Evolutionary conservation across 2,888 invertebrate species (phyloP).

Genomic region (Octodonta nipae): DNA sequence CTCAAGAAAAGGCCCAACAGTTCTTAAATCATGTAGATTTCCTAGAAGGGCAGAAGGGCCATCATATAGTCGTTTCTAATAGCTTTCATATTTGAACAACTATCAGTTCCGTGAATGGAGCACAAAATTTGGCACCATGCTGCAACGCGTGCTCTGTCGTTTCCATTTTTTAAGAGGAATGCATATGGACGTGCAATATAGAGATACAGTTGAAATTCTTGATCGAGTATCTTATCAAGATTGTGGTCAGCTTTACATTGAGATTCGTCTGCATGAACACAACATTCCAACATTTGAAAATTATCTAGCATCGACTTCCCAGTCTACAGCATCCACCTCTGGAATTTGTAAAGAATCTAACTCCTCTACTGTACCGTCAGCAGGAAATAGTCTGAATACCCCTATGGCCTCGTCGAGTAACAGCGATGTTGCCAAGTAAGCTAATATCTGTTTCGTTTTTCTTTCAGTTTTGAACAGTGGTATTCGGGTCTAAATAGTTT

Average conservation of each 20-base stretch:
- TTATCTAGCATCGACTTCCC: constrained; percentile 38
- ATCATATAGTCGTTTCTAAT: constrained; percentile 45
- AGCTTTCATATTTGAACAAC: constrained; percentile 40
- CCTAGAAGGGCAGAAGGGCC: constrained; percentile 38
- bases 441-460: constrained; percentile 38
- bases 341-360: constrained; percentile 23
- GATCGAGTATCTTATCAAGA: constrained; percentile 31
- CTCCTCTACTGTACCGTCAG: constrained; percentile 30
- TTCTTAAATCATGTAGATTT: constrained; percentile 35
- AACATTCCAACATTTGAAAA: constrained; percentile 28
- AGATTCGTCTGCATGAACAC: constrained; percentile 21
- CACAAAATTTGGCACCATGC: constrained; percentile 41
- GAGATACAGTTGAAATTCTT: constrained; percentile 39
- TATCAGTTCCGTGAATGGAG: constrained; percentile 32
- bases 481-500: constrained; percentile 40
- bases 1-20: constrained; percentile 38
- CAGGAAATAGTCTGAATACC: constrained; percentile 30
- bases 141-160: constrained; percentile 36
- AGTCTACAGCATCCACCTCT: constrained; percentile 29
- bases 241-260: constrained; percentile 29
- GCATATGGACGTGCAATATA: constrained; percentile 38
- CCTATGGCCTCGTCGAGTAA: constrained; percentile 35
- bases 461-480: constrained; percentile 34
- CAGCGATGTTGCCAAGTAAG: constrained; percentile 32
- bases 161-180: constrained; percentile 31